These are phyloP conservation scores for Theocolax elegans DNA, from an alignment of 1,140 invertebrate species.

Conservation along the genomic window DNA sequence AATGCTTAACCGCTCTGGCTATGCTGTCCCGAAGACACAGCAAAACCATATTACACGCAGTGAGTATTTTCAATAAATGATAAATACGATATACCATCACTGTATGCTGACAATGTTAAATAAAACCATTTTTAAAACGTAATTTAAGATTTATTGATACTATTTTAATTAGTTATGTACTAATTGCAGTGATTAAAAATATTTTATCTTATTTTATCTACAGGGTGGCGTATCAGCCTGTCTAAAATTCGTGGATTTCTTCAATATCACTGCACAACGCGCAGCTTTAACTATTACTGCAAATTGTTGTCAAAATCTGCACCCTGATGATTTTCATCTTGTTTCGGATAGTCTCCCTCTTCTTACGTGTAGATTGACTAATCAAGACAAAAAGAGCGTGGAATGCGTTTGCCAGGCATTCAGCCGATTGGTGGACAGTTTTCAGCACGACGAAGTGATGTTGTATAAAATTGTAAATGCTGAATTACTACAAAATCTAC, in stretches of 20 bases:
- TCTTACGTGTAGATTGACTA: slow-evolving; percentile 86
- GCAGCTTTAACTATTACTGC: slow-evolving; percentile 95
- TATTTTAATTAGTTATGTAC: too few species aligned
- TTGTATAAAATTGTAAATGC: slow-evolving; percentile 95
- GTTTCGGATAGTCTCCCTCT: slow-evolving; percentile 89
- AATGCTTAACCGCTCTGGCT: slow-evolving; percentile 94
- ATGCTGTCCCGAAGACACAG: slow-evolving; percentile 96
- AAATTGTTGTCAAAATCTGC: slow-evolving; percentile 96
- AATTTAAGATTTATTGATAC: too few species aligned
- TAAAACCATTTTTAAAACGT: too few species aligned
- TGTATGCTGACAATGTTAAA: too few species aligned
- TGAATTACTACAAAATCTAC: slow-evolving; percentile 90
- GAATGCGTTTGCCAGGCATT: slow-evolving; percentile 97
- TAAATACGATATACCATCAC: too few species aligned
- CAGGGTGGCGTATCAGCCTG: slow-evolving; percentile 94
- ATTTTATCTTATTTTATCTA: neutral
- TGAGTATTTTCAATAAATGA: too few species aligned
- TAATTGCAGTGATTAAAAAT: neutral
- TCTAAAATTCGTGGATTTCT: slow-evolving; percentile 96
- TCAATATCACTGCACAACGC: slow-evolving; percentile 95
- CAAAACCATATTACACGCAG: slow-evolving; percentile 95
- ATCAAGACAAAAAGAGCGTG: slow-evolving; percentile 97
- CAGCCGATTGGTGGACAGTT: slow-evolving; percentile 95
- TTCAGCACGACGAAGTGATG: slow-evolving; percentile 89
- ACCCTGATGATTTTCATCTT: slow-evolving; percentile 92